Conservation (phyloP, 1,140 invertebrate species). For the Pogonomyrmex barbatus region DNA sequence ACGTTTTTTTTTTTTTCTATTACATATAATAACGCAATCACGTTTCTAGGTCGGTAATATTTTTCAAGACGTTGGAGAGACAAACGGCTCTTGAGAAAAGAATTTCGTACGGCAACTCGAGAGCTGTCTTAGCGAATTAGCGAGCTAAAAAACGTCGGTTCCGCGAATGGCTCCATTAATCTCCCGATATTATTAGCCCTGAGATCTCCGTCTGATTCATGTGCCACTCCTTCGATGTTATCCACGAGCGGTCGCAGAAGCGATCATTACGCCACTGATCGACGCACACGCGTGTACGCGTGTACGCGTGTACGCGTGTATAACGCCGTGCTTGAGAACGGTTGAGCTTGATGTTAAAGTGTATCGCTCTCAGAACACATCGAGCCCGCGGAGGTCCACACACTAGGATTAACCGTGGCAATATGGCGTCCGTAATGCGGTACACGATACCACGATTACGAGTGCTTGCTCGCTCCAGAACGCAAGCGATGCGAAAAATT, state of each 20-base stretch:
- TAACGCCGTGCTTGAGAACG: constrained; percentile 44
- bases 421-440: constrained; percentile 24
- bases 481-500: constrained; percentile 29
- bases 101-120: constrained; percentile 35
- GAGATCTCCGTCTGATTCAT: constrained; percentile 53
- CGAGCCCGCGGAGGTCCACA: constrained; percentile 17
- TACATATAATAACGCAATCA: neutral
- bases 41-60: neutral
- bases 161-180: constrained; percentile 47
- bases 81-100: constrained; percentile 1
- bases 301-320: constrained; percentile 43
- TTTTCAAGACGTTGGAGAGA: neutral
- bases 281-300: constrained; percentile 38
- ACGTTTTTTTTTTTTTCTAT: neutral
- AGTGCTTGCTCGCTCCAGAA: neutral
- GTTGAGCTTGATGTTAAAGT: constrained; percentile 58
- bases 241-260: constrained; percentile 42
- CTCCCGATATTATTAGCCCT: constrained; percentile 56
- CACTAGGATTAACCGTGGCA: constrained; percentile 45
- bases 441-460: neutral
- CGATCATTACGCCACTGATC: constrained; percentile 56
- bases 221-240: constrained; percentile 58
- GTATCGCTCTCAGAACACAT: constrained; percentile 60
- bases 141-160: constrained; percentile 34
- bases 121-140: constrained; percentile 44